Percentiles rank a stretch among this genome's conserved stretches.
phyloP scores from a whole-genome alignment of 2,888 invertebrate genomes.

The Apodemia duryi region DNA sequence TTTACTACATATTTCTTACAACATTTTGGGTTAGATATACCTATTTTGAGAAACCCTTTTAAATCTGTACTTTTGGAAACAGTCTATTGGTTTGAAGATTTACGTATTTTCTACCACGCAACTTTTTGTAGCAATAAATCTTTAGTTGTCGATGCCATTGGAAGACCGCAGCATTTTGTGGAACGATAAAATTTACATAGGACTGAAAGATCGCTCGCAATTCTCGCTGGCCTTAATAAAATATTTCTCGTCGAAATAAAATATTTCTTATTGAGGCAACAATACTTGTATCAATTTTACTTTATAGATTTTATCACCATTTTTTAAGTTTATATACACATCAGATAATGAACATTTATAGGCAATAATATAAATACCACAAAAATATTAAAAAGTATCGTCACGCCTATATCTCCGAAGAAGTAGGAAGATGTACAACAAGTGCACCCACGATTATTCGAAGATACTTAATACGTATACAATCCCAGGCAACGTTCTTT shows the following conservation, averaged over 20 bases:
- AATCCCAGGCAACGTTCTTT: too few species aligned
- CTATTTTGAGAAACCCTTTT: background rate
- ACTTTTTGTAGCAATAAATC: constrained; percentile 19
- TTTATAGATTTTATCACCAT: too few species aligned
- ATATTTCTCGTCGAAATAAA: constrained; percentile 13
- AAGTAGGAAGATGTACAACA: too few species aligned
- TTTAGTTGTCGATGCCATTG: constrained; percentile 17
- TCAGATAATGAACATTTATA: too few species aligned
- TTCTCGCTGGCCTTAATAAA: constrained; percentile 42
- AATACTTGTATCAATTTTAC: too few species aligned
- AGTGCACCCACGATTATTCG: too few species aligned
- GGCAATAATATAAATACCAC: too few species aligned
- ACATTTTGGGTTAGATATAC: background rate
- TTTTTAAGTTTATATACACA: too few species aligned
- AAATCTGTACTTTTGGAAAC: background rate
- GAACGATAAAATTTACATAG: constrained; percentile 53
- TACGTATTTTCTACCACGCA: constrained; percentile 13
- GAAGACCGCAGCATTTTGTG: constrained; percentile 17
- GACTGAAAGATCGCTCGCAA: constrained; percentile 42
- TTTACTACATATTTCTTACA: too few species aligned
- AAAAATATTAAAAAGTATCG: too few species aligned
- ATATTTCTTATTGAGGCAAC: constrained; percentile 7
- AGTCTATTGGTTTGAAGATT: background rate
- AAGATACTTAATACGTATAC: too few species aligned
- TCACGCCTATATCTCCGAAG: too few species aligned